phyloP scores from a whole-genome alignment of 1,140 invertebrate species.

The Anastrepha ludens region DNA sequence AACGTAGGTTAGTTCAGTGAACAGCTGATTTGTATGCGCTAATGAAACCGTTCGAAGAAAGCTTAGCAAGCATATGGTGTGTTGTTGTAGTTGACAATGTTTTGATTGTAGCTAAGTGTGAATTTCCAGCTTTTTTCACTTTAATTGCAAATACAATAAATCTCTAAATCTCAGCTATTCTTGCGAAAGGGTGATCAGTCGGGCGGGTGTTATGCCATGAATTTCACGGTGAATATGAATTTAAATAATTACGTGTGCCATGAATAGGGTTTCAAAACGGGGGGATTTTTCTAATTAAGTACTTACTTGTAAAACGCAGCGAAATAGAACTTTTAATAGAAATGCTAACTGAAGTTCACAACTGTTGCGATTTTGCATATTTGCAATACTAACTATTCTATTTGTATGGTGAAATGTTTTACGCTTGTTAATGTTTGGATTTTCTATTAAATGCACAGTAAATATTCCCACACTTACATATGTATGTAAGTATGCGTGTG shows the following conservation, averaged over 20 bases:
- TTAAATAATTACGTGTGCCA: neutral
- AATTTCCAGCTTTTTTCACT: slow-evolving; percentile 21
- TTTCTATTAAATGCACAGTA: neutral
- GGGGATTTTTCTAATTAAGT: slow-evolving; percentile 10
- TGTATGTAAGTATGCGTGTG: neutral
- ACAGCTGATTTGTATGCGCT: slow-evolving; percentile 36
- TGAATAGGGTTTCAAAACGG: neutral
- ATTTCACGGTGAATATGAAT: slow-evolving; percentile 3
- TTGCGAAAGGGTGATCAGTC: neutral
- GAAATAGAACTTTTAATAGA: slow-evolving; percentile 20
- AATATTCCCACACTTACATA: neutral
- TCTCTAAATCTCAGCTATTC: neutral
- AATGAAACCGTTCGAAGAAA: neutral
- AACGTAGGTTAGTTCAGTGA: slow-evolving; percentile 40
- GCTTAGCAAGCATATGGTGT: neutral
- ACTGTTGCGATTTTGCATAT: neutral
- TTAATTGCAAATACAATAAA: slow-evolving; percentile 17
- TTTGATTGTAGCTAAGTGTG: neutral
- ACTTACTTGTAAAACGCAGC: neutral
- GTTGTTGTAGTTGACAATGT: slow-evolving; percentile 17
- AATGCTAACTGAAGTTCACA: neutral
- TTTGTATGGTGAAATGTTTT: neutral
- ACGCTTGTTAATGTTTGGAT: neutral
- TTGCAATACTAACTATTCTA: neutral
- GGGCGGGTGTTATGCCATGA: neutral